Conservation (phyloP, 1,140 invertebrate species). For the Dryas iulia region DNA sequence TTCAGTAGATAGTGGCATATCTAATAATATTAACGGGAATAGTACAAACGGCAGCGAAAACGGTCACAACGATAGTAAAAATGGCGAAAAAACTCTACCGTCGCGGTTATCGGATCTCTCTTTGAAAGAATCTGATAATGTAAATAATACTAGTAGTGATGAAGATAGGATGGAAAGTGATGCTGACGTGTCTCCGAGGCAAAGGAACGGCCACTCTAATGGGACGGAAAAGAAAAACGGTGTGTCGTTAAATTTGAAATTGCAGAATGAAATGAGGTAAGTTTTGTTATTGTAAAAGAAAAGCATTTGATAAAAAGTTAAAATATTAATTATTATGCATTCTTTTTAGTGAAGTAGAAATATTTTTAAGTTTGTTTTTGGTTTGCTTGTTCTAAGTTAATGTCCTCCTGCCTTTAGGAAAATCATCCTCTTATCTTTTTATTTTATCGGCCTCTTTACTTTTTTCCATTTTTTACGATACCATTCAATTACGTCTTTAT, state of each 20-base stretch:
- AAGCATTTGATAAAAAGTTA: too few species aligned
- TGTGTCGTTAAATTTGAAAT: slow-evolving; percentile 67
- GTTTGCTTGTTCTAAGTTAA: too few species aligned
- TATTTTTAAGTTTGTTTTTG: too few species aligned
- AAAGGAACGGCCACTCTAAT: slow-evolving; percentile 44
- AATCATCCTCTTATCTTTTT: too few species aligned
- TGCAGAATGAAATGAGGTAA: slow-evolving; percentile 75
- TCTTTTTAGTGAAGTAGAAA: too few species aligned
- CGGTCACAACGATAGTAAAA: slow-evolving; percentile 41
- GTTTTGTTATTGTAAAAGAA: neutral
- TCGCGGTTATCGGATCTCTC: slow-evolving; percentile 63
- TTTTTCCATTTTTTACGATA: too few species aligned
- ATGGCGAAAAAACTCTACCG: slow-evolving; percentile 42
- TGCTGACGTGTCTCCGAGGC: slow-evolving; percentile 49
- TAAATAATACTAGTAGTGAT: slow-evolving; percentile 53
- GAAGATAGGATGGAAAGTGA: slow-evolving; percentile 67
- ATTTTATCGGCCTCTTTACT: too few species aligned
- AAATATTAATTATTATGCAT: too few species aligned
- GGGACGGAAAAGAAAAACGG: slow-evolving; percentile 59
- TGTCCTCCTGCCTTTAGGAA: too few species aligned
- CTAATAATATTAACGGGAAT: slow-evolving; percentile 58
- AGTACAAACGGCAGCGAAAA: slow-evolving; percentile 35
- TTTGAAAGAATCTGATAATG: slow-evolving; percentile 58
- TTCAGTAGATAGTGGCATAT: slow-evolving; percentile 72
- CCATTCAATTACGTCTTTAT: too few species aligned